Conservation (phyloP, 2,113 vertebrate genomes). For the Mesembrinibis cayennensis region DNA sequence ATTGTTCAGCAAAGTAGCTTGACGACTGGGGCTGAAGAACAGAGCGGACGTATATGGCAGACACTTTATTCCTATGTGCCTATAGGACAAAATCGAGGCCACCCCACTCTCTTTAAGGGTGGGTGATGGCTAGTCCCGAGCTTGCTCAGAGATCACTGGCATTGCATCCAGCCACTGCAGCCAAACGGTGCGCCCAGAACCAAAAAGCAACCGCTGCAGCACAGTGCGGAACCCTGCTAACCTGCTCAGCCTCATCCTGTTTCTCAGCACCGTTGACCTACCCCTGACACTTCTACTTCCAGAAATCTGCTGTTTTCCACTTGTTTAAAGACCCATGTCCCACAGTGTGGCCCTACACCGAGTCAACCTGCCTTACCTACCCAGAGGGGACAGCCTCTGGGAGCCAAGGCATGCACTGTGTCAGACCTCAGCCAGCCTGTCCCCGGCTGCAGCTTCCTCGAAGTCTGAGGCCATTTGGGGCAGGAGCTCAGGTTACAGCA, state of each 20-base stretch:
- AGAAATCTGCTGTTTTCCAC: background rate
- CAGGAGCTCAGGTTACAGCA: background rate
- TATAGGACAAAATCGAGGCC: rapidly evolving
- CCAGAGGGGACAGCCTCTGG: rapidly evolving
- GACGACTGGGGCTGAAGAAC: background rate
- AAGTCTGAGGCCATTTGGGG: background rate
- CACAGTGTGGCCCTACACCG: background rate
- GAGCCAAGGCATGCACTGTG: rapidly evolving
- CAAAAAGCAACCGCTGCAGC: rapidly evolving
- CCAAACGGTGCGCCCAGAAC: rapidly evolving
- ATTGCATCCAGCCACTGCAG: background rate
- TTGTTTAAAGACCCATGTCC: background rate
- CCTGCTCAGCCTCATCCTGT: background rate
- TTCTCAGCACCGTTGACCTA: background rate
- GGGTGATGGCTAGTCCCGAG: rapidly evolving
- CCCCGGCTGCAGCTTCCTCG: background rate
- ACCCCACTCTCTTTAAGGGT: rapidly evolving
- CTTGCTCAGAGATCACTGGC: background rate
- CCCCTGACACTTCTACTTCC: background rate
- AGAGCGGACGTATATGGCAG: rapidly evolving
- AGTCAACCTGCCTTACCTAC: background rate
- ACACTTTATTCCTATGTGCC: background rate
- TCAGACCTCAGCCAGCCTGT: background rate
- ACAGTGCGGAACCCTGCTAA: rapidly evolving
- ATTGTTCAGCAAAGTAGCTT: rapidly evolving